These are phyloP conservation scores for Anolis sagrei DNA, from an alignment of 2,113 vertebrate species.

Conservation along the genomic window DNA sequence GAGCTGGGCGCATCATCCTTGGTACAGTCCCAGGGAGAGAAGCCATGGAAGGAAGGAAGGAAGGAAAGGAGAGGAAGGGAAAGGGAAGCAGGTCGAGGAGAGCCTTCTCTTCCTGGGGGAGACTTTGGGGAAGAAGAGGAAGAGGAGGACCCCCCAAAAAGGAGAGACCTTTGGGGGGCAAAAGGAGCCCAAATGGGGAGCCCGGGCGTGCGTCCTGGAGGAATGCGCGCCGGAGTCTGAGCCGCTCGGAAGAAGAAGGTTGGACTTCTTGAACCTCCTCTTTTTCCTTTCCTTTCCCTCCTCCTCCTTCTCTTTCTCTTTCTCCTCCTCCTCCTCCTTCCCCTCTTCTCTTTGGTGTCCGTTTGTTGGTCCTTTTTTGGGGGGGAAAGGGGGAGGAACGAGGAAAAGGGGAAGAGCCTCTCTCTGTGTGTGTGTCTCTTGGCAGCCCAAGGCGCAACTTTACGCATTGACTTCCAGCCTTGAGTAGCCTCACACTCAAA, in stretches of 20 bases:
- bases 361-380: no score
- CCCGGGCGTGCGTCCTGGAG: no score
- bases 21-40: conserved; percentile 90
- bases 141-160: not conserved
- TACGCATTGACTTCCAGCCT: no score
- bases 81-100: not conserved
- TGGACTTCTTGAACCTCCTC: no score
- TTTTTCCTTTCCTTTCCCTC: not conserved
- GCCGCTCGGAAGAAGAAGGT: no score
- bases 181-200: not conserved
- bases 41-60: conserved; percentile 63
- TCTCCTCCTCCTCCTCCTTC: not conserved
- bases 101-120: no score
- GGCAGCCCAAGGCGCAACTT: no score
- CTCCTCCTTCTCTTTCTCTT: not conserved
- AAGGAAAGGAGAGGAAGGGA: not conserved
- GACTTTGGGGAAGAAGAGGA: no score
- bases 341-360: not conserved
- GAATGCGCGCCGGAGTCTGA: no score
- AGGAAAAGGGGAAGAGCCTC: not conserved
- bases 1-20: conserved; percentile 95
- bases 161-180: conserved; percentile 43
- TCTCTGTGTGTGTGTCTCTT: no score
- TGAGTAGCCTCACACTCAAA: no score
- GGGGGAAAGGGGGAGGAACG: not conserved